These are phyloP conservation scores for Anastrepha ludens DNA, from an alignment of 1,140 invertebrate genomes.

Conservation along the genomic window DNA sequence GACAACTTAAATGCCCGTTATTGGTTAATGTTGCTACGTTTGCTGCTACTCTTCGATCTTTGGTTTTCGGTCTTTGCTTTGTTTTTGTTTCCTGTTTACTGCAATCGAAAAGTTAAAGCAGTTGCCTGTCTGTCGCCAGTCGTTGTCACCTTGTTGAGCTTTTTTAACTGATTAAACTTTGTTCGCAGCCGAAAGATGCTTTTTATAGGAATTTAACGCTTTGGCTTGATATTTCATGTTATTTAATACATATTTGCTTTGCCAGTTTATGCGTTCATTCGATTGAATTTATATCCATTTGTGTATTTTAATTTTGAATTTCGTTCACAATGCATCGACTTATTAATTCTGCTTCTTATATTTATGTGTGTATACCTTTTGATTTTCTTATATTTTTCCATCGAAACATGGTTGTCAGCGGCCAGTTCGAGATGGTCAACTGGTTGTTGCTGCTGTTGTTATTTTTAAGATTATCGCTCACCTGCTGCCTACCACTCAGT, in stretches of 20 bases:
- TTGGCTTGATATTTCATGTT: slow-evolving; percentile 31
- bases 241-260: slow-evolving; percentile 17
- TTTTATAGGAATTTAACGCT: slow-evolving; percentile 66
- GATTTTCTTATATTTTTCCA: neutral
- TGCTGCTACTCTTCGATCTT: neutral
- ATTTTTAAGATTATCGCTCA: neutral
- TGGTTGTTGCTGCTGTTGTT: neutral
- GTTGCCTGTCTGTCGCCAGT: no score
- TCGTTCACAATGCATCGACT: slow-evolving; percentile 12
- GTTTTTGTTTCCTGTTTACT: slow-evolving; percentile 17
- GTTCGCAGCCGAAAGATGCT: slow-evolving; percentile 71
- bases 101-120: neutral
- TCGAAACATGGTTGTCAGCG: neutral
- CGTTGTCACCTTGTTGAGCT: slow-evolving; percentile 67
- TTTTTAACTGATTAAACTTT: slow-evolving; percentile 73
- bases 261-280: neutral
- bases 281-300: neutral
- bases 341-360: neutral
- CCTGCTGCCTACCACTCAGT: neutral
- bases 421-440: neutral
- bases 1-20: neutral
- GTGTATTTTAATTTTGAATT: slow-evolving; percentile 10
- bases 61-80: neutral
- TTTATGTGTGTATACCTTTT: neutral
- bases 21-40: neutral